These are phyloP conservation scores for Chironomus striatipennis DNA, from an alignment of 1,140 invertebrate genomes.

Conservation along the genomic window DNA sequence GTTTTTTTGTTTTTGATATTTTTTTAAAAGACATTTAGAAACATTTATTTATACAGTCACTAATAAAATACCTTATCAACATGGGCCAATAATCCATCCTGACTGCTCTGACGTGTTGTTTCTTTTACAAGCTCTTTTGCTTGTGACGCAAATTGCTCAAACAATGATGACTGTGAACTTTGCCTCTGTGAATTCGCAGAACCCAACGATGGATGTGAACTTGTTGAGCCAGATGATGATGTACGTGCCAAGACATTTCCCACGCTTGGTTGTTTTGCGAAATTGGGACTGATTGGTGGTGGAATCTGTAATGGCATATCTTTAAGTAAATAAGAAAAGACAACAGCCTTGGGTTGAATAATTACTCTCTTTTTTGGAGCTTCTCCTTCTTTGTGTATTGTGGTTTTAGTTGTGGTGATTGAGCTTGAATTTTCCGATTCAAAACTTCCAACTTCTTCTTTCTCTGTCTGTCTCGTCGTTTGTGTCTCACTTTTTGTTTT, in stretches of 20 bases:
- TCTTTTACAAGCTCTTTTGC: slow-evolving; percentile 79
- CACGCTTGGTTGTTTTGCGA: slow-evolving; percentile 53
- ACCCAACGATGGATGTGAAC: slow-evolving; percentile 31
- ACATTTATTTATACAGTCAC: no score
- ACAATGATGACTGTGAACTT: slow-evolving; percentile 67
- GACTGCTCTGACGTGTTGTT: slow-evolving; percentile 77
- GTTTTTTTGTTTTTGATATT: slow-evolving; percentile 25
- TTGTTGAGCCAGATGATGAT: slow-evolving; percentile 49
- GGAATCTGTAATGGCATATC: slow-evolving; percentile 26
- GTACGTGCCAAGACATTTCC: slow-evolving; percentile 55
- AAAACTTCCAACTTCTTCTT: slow-evolving; percentile 56
- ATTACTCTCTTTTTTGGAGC: slow-evolving; percentile 9
- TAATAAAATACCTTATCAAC: slow-evolving; percentile 66
- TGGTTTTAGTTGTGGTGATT: slow-evolving; percentile 59
- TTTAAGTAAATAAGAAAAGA: no score
- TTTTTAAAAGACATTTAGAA: no score
- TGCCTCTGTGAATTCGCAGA: slow-evolving; percentile 48
- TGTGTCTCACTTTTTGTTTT: slow-evolving; percentile 33
- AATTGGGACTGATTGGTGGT: slow-evolving; percentile 43
- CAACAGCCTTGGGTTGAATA: neutral
- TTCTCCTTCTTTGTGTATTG: slow-evolving; percentile 49
- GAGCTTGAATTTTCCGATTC: slow-evolving; percentile 64
- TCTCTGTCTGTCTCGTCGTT: slow-evolving; percentile 42
- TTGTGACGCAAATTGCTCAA: slow-evolving; percentile 77
- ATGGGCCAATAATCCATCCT: slow-evolving; percentile 79